phyloP scores from a whole-genome alignment of 2,113 vertebrate species.

The Myocastor coypus region DNA sequence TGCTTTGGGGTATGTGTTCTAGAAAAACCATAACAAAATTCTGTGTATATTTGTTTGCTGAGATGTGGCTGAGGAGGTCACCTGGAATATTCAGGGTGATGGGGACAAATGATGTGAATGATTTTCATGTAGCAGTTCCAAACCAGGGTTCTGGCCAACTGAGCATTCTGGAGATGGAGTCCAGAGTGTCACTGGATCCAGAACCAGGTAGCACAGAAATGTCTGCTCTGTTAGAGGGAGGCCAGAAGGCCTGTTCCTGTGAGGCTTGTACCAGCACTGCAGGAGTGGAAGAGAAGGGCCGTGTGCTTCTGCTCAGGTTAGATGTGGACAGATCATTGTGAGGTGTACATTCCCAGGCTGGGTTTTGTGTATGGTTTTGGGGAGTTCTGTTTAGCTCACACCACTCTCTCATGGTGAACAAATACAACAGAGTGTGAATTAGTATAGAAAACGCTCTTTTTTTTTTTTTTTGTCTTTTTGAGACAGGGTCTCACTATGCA shows the following conservation, averaged over 20 bases:
- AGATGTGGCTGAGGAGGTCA: not conserved
- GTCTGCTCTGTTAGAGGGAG: not conserved
- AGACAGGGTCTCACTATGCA: no score
- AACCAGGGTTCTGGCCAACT: not conserved
- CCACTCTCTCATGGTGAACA: not conserved
- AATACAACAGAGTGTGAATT: not conserved
- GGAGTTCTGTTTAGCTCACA: not conserved
- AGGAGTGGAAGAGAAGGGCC: not conserved
- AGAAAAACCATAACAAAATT: not conserved
- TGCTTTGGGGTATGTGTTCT: not conserved
- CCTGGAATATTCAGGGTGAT: not conserved
- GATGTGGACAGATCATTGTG: not conserved
- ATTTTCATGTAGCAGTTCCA: not conserved
- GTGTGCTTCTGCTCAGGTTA: rapidly evolving
- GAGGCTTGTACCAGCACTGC: not conserved
- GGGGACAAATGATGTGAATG: not conserved
- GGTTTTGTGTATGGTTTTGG: no score
- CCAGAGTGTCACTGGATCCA: not conserved
- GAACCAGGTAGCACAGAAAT: not conserved
- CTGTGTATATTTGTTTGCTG: not conserved
- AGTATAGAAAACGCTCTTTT: not conserved
- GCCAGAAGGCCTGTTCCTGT: not conserved
- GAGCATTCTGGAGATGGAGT: not conserved
- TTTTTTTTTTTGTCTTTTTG: no score
- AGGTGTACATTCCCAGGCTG: rapidly evolving